Evolutionary conservation across 2,888 invertebrate genomes (phyloP), one percentile per base, ranked within the genome.

Genomic region (Flabesymbios commensalis): DNA sequence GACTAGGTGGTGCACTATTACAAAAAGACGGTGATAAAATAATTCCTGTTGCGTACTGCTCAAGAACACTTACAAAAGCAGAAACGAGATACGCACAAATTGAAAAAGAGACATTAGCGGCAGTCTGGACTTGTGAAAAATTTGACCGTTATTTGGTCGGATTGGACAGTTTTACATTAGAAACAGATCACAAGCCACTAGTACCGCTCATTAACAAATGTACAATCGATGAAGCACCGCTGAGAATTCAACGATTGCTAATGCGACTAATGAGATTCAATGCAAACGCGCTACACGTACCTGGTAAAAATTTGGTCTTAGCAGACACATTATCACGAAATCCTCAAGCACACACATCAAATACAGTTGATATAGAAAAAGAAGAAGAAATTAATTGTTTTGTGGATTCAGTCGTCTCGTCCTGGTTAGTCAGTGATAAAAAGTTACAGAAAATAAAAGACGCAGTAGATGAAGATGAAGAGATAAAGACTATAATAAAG

Each of bases 181-280:
- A 65, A 5, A 71, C 72, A 0, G 71, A 73, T 47, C 70, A 70
- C 47, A 71, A 66, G 48, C 70, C 64, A 10, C 49, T 72, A 3
- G 62, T 71, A 22, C 68, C 67, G 10, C 43, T 71, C 0, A 66
- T 73, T 3, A 72, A 65, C 24, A 61, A 41, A 1, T 60, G 67
- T 22, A 65, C 64, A 45, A 31, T 72, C 1, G 61, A 67, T 32
- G 47, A 61, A 19, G 45, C 55, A 1, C 69, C 69, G 5, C 1
- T 68, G 1, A 39, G 69, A 28, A 68, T 65, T 41, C 73, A 73
- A 48, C 55, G 68, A 10, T 43, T 72, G 7, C 45, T 67, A 1
- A 66, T 72, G 62, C 39, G 68, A 24, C 19, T 72, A 17, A 55
- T 60, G 22, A 52, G 59, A 22, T 68, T 64, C 53, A 67, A 65